These are phyloP conservation scores for Caranx ignobilis DNA, from an alignment of 2,113 vertebrate species.

Conservation along the genomic window DNA sequence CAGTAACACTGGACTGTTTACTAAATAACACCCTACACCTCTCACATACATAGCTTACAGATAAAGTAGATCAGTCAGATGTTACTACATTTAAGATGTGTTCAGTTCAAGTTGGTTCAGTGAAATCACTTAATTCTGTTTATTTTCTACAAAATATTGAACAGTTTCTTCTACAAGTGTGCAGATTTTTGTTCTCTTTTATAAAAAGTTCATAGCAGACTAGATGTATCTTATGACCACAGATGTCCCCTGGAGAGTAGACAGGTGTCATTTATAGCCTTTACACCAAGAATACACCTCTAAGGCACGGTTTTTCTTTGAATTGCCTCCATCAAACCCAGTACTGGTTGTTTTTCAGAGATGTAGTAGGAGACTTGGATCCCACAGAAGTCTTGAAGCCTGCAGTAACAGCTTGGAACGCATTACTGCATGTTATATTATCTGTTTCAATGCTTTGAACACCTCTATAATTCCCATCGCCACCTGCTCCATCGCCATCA, in stretches of 20 bases:
- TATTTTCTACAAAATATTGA: neutral
- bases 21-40: neutral
- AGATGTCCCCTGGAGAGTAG: slow-evolving; percentile 1
- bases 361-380: slow-evolving; percentile 77
- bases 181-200: neutral
- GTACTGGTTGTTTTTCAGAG: slow-evolving; percentile 86
- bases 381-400: slow-evolving; percentile 41
- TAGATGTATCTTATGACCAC: slow-evolving; percentile 25
- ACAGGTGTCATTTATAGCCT: neutral
- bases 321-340: slow-evolving; percentile 86
- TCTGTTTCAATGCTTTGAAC: slow-evolving; percentile 29
- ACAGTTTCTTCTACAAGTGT: slow-evolving; percentile 14
- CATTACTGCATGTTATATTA: neutral
- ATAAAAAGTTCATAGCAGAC: neutral
- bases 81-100: slow-evolving; percentile 8
- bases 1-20: neutral
- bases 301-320: slow-evolving; percentile 65
- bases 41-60: neutral
- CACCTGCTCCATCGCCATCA: slow-evolving; percentile 72
- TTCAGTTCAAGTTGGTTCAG: slow-evolving; percentile 24
- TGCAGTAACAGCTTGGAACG: slow-evolving; percentile 1
- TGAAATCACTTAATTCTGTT: neutral
- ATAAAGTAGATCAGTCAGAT: neutral
- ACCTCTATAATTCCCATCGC: slow-evolving; percentile 9
- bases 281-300: slow-evolving; percentile 18